Percentiles rank a stretch among this genome's conserved stretches.
Evolutionary conservation across 2,888 invertebrate genomes (phyloP).

Genomic region (Gymnoscelis rufifasciata): DNA sequence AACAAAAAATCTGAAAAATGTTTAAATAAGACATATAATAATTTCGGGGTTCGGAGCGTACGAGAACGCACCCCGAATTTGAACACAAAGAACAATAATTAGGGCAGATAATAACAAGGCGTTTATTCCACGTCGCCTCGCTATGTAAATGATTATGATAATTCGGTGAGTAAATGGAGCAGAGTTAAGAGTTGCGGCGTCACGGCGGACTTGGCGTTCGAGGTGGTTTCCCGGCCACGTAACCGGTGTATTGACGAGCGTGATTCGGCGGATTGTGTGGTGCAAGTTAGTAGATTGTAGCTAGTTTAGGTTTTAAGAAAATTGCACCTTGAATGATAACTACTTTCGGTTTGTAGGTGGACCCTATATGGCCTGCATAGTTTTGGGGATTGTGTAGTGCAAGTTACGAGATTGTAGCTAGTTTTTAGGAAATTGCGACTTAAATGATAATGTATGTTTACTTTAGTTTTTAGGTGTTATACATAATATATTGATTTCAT

Average conservation of each 20-base stretch:
- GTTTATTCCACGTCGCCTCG: slow-evolving; percentile 56
- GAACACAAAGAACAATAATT: slow-evolving; percentile 76
- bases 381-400: too few relatives aligned
- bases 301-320: neutral
- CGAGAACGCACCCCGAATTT: slow-evolving; percentile 51
- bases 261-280: slow-evolving; percentile 56
- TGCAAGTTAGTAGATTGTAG: slow-evolving; percentile 11
- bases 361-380: too few relatives aligned
- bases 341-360: neutral
- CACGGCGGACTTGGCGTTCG: slow-evolving; percentile 58
- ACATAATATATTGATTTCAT: too few relatives aligned
- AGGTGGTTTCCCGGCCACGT: slow-evolving; percentile 48
- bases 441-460: too few relatives aligned
- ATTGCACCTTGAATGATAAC: too few relatives aligned
- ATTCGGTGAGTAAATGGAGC: slow-evolving; percentile 71
- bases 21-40: too few relatives aligned
- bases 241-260: slow-evolving; percentile 49
- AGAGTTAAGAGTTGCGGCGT: slow-evolving; percentile 67
- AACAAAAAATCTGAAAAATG: too few relatives aligned
- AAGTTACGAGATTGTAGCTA: too few relatives aligned
- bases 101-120: slow-evolving; percentile 65
- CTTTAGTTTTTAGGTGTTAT: too few relatives aligned
- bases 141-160: slow-evolving; percentile 76
- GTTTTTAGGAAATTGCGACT: too few relatives aligned
- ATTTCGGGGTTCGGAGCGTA: too few relatives aligned